Evolutionary conservation across 2,797 vertebrate species (phyloP), one percentile per base, ranked within the genome.

Genomic region (Astyanax mexicanus): DNA sequence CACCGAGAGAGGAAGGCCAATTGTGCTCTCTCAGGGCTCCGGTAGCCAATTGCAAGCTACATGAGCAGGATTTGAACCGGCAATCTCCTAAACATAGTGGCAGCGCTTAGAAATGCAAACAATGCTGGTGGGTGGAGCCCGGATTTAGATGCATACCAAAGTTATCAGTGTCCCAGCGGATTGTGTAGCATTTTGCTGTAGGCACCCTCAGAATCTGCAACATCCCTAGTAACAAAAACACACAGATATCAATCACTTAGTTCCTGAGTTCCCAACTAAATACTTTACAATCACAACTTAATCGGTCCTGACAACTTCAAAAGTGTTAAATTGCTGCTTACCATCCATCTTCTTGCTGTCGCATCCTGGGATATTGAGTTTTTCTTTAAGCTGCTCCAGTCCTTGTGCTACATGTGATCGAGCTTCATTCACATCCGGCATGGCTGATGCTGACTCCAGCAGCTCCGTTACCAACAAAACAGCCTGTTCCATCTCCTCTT

Each of bases 81-180:
- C n/a, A n/a, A n/a, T n/a, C n/a, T n/a, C n/a, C n/a, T n/a, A n/a
- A n/a, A n/a, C n/a, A n/a, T n/a, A n/a, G n/a, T n/a, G n/a, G n/a
- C n/a, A n/a, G n/a, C n/a, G n/a, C n/a, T n/a, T n/a, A n/a, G n/a
- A n/a, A n/a, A n/a, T n/a, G n/a, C n/a, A n/a, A n/a, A n/a, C n/a
- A n/a, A n/a, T n/a, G n/a, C n/a, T n/a, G n/a, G n/a, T n/a, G n/a
- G n/a, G n/a, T n/a, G n/a, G n/a, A n/a, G n/a, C n/a, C n/a, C n/a
- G n/a, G n/a, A n/a, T n/a, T n/a, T n/a, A n/a, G 21, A 29, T 25
- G 9, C 90, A 94, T 94, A 99, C 98, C 98, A 57, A 99, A 99
- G 85, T 96, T 98, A 86, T 99, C 98, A 76, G 95, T 95, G 77
- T 95, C 96, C 98, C 98, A 99, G 86, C 90, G 94, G 81, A 96